Evolutionary conservation across 1,140 invertebrate species (phyloP).

Genomic region (Fragariocoptes setiger): DNA sequence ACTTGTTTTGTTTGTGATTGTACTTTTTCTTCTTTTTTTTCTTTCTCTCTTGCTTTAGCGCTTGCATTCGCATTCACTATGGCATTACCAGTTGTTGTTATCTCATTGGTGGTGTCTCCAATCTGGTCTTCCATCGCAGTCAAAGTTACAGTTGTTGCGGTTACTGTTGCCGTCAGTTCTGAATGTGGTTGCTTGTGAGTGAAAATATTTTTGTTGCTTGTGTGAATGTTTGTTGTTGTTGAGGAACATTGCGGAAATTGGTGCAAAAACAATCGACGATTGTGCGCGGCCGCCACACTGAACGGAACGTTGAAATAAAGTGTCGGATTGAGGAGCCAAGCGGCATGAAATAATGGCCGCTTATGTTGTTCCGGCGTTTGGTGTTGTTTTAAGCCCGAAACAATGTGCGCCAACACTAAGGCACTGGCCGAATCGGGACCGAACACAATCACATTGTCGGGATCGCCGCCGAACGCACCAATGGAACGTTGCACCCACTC

Average conservation of each 20-base stretch:
- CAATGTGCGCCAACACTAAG: constrained; percentile 7
- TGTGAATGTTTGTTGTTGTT: neutral
- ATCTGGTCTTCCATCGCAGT: no score
- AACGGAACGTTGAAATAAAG: constrained; percentile 9
- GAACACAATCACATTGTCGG: constrained; percentile 13
- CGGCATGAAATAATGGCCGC: constrained; percentile 5
- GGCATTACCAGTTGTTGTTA: no score
- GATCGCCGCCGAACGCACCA: constrained; percentile 18
- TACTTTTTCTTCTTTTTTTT: no score
- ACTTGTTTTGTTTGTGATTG: no score
- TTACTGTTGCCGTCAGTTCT: neutral
- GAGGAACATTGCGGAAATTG: neutral
- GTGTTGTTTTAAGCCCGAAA: no score
- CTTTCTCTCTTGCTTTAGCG: no score
- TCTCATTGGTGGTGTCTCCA: no score
- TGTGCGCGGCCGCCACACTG: constrained; percentile 3
- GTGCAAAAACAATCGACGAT: constrained; percentile 3
- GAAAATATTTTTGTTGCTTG: neutral
- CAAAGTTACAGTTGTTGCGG: neutral
- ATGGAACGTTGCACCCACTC: constrained; percentile 20
- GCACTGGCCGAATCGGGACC: constrained; percentile 12
- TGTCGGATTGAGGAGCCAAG: constrained; percentile 11
- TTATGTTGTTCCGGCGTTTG: no score
- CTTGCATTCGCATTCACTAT: no score
- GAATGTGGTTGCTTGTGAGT: neutral